Evolutionary conservation across 1,140 invertebrate genomes (phyloP).

Genomic region (Ditylenchus dipsaci): DNA sequence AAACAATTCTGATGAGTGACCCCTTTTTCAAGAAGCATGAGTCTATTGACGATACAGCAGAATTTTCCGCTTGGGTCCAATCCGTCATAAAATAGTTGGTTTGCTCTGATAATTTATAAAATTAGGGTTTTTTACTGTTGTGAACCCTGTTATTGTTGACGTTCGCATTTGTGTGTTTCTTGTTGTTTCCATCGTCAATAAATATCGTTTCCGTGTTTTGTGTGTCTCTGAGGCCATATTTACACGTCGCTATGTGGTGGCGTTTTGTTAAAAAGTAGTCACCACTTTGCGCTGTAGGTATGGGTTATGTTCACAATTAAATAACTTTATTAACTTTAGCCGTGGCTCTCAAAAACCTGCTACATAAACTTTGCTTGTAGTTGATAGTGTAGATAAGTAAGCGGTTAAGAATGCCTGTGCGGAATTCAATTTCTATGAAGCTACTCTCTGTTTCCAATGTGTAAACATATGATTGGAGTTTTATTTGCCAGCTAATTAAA

Average conservation of each 20-base stretch:
- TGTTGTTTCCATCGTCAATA: not conserved
- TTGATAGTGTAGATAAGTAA: too few relatives aligned
- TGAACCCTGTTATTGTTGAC: not conserved
- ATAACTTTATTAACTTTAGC: not conserved
- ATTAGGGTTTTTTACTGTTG: not conserved
- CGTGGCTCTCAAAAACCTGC: not conserved
- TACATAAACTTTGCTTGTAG: too few relatives aligned
- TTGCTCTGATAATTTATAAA: not conserved
- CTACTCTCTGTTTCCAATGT: too few relatives aligned
- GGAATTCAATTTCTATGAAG: too few relatives aligned
- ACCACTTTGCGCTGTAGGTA: too few relatives aligned
- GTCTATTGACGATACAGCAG: slow-evolving; percentile 36
- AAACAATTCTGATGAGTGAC: slow-evolving; percentile 41
- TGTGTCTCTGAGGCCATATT: too few relatives aligned
- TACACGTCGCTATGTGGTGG: too few relatives aligned
- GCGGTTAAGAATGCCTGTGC: too few relatives aligned
- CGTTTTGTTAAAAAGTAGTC: too few relatives aligned
- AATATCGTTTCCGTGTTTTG: too few relatives aligned
- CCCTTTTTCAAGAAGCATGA: slow-evolving; percentile 51
- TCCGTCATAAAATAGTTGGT: slow-evolving; percentile 37
- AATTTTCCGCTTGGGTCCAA: slow-evolving; percentile 54
- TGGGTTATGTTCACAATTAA: not conserved
- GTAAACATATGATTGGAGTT: too few relatives aligned
- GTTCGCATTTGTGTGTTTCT: not conserved
- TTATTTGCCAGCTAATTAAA: too few relatives aligned